phyloP scores from a whole-genome alignment of 2,888 invertebrate species.

The Candidula unifasciata region DNA sequence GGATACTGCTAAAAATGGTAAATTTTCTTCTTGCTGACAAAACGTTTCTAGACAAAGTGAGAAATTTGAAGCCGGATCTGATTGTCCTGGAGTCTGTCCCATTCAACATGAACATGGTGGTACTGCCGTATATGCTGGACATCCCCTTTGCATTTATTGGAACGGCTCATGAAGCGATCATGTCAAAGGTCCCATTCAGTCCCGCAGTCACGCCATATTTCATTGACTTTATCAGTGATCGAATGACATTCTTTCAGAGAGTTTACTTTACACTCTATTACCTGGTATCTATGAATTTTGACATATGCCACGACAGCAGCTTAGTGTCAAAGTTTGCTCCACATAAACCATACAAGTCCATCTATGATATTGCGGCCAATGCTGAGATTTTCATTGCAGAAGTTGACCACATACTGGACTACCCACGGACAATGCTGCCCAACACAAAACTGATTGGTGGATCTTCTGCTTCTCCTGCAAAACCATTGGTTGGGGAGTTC shows the following conservation, averaged over 20 bases:
- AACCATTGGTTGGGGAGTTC: background rate
- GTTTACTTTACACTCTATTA: constrained; percentile 35
- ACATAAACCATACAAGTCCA: constrained; percentile 51
- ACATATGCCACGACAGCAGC: constrained; percentile 49
- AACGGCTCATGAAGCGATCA: constrained; percentile 42
- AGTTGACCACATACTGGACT: constrained; percentile 59
- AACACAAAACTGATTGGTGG: constrained; percentile 18
- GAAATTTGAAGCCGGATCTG: constrained; percentile 48
- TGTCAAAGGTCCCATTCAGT: constrained; percentile 49
- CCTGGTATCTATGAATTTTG: constrained; percentile 29
- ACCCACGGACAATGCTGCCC: constrained; percentile 55
- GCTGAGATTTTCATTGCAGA: constrained; percentile 55
- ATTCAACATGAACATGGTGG: constrained; percentile 45
- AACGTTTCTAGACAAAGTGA: constrained; percentile 35
- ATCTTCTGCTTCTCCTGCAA: constrained; percentile 3
- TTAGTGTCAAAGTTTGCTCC: constrained; percentile 55
- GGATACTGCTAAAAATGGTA: background rate
- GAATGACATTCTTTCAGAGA: constrained; percentile 48
- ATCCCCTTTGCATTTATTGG: constrained; percentile 53
- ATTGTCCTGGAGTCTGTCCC: constrained; percentile 51
- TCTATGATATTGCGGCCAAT: constrained; percentile 43
- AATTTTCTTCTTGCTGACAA: constrained; percentile 2
- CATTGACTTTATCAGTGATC: constrained; percentile 30
- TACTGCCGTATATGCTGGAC: constrained; percentile 51
- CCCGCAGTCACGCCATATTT: constrained; percentile 44